phyloP scores from a whole-genome alignment of 2,888 invertebrate genomes.

The Nomada fucata region DNA sequence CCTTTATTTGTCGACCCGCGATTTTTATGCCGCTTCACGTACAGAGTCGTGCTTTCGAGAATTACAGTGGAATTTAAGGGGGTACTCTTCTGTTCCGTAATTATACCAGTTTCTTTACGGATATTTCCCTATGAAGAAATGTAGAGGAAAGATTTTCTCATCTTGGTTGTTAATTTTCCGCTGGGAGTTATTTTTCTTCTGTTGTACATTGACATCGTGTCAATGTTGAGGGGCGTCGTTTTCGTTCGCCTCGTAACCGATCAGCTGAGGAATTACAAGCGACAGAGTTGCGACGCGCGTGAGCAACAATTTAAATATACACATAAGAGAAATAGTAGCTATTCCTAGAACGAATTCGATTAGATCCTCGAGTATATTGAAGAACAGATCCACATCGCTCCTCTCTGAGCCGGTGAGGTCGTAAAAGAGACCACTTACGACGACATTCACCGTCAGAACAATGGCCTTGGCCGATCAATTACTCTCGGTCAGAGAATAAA shows the following conservation, averaged over 20 bases:
- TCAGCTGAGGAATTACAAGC: not conserved
- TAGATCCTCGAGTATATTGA: not conserved
- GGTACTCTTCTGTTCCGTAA: too few species aligned
- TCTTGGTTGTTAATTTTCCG: too few species aligned
- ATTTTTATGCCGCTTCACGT: not conserved
- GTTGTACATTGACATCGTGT: not conserved
- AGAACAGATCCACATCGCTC: not conserved
- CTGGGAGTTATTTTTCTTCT: too few species aligned
- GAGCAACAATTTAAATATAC: not conserved
- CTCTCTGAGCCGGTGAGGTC: not conserved
- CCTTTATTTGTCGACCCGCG: not conserved
- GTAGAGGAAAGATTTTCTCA: too few species aligned
- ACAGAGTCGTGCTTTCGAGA: not conserved
- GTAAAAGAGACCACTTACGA: not conserved
- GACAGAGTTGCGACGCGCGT: not conserved
- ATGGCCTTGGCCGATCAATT: conserved; percentile 5
- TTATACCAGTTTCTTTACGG: not conserved
- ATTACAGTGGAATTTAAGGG: not conserved
- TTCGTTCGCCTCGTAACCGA: not conserved
- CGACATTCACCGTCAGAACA: not conserved
- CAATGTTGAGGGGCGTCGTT: not conserved
- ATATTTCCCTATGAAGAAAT: not conserved
- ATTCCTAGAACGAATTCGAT: not conserved
- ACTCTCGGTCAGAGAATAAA: not conserved
- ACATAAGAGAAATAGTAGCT: not conserved